These are phyloP conservation scores for Ormyrus pomaceus DNA, from an alignment of 2,888 invertebrate species.

Conservation along the genomic window DNA sequence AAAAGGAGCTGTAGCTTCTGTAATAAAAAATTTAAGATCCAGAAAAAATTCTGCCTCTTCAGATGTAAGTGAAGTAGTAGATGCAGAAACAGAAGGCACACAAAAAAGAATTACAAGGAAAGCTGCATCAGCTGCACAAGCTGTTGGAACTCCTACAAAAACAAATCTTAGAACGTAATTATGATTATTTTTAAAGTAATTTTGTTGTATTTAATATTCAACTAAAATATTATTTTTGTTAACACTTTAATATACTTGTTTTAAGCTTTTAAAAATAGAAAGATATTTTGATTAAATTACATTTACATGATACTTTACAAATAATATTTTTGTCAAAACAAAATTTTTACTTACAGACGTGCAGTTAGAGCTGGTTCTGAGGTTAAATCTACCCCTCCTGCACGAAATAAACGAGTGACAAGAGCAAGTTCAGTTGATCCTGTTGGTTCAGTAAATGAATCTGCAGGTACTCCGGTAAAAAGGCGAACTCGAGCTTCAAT, in stretches of 20 bases:
- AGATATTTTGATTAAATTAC: conserved; percentile 2
- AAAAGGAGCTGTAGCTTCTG: conserved; percentile 22
- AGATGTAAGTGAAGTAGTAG: conserved; percentile 48
- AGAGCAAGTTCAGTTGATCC: conserved; percentile 68
- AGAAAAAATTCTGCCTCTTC: conserved; percentile 55
- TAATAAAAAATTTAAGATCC: conserved; percentile 45
- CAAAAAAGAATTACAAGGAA: conserved; percentile 48
- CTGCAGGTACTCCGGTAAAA: conserved; percentile 58
- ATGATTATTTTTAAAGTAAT: conserved; percentile 17
- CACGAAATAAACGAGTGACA: conserved; percentile 63
- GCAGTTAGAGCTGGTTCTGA: conserved; percentile 68
- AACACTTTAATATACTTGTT: no score
- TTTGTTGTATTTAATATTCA: conserved; percentile 1
- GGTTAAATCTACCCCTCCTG: conserved; percentile 62
- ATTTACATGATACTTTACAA: not conserved
- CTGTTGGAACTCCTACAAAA: conserved; percentile 47
- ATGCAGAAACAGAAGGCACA: conserved; percentile 29
- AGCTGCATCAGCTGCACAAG: conserved; percentile 6
- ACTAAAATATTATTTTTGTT: not conserved
- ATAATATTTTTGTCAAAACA: not conserved
- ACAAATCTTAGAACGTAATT: conserved; percentile 51
- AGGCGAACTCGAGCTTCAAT: conserved; percentile 61
- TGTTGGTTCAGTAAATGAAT: conserved; percentile 53
- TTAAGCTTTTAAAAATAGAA: no score
- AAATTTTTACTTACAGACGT: conserved; percentile 54